phyloP scores from a whole-genome alignment of 2,113 vertebrate species.

The Anoura caudifer region DNA sequence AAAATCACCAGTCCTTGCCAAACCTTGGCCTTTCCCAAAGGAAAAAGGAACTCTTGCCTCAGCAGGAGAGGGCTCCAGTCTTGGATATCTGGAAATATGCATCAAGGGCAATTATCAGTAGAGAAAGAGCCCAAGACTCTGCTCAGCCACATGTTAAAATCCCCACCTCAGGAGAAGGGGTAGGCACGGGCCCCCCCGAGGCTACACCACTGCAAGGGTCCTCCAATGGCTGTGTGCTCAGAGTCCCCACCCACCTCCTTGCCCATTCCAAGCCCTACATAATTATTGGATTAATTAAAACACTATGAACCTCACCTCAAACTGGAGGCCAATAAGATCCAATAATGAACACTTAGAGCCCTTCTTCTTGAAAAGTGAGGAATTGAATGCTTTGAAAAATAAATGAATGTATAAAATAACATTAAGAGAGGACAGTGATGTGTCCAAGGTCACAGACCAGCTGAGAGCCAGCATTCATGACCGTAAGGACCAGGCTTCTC shows the following conservation, averaged over 20 bases:
- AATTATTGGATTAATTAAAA: background rate
- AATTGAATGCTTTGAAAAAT: background rate
- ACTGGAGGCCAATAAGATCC: background rate
- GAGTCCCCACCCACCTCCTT: background rate
- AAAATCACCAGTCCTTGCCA: background rate
- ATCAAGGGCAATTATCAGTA: background rate
- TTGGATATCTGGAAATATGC: background rate
- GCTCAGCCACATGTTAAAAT: background rate
- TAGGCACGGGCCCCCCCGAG: background rate
- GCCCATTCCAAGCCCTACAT: background rate
- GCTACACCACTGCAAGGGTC: background rate
- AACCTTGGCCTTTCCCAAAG: background rate
- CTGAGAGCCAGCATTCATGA: background rate
- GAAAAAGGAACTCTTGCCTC: background rate
- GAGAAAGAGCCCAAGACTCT: background rate
- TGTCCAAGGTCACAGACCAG: background rate
- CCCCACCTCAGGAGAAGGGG: too few species aligned
- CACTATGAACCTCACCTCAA: background rate
- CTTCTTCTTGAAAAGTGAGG: slow-evolving; percentile 26
- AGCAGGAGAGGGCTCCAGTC: background rate
- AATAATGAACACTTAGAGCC: background rate
- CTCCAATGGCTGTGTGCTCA: background rate
- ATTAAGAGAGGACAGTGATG: background rate
- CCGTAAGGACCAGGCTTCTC: background rate
- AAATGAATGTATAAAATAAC: background rate